Evolutionary conservation across 1,140 invertebrate species (phyloP).

Genomic region (Drosophila tristis): DNA sequence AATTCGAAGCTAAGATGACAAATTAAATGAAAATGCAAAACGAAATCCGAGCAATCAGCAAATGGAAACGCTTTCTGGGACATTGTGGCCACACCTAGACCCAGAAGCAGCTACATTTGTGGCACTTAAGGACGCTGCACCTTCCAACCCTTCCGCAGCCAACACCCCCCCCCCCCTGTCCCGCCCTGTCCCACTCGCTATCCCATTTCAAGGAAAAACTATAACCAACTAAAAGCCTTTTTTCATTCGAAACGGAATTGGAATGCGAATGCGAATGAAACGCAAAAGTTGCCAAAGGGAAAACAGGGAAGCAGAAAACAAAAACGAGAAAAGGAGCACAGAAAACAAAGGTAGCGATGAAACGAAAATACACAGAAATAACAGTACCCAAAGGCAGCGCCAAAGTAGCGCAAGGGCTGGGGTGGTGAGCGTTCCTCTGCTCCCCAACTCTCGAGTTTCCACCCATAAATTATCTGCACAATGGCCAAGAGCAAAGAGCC

Average conservation of each 20-base stretch:
- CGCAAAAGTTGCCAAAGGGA: slow-evolving; percentile 70
- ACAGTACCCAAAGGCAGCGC: slow-evolving; percentile 1
- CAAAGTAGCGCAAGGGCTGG: neutral
- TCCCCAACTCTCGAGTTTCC: neutral
- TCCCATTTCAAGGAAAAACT: slow-evolving; percentile 44
- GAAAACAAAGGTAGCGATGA: slow-evolving; percentile 49
- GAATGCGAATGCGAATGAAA: slow-evolving; percentile 65
- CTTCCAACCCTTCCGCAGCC: neutral
- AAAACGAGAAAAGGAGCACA: slow-evolving; percentile 3
- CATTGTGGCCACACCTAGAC: slow-evolving; percentile 62
- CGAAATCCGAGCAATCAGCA: slow-evolving; percentile 42
- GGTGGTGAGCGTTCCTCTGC: neutral
- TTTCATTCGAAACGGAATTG: slow-evolving; percentile 52
- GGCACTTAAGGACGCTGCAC: slow-evolving; percentile 31
- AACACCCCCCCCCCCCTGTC: no score
- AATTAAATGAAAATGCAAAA: slow-evolving; percentile 8
- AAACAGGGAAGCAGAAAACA: slow-evolving; percentile 24
- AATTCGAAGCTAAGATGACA: neutral
- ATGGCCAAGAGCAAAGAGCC: slow-evolving; percentile 61
- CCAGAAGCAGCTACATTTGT: slow-evolving; percentile 33
- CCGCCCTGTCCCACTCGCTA: neutral
- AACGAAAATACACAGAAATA: slow-evolving; percentile 46
- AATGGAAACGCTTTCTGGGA: slow-evolving; percentile 24
- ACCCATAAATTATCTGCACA: slow-evolving; percentile 69
- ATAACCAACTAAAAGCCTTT: slow-evolving; percentile 57